Evolutionary conservation across 2,113 vertebrate species (phyloP).

Genomic region (Taxidea taxus): DNA sequence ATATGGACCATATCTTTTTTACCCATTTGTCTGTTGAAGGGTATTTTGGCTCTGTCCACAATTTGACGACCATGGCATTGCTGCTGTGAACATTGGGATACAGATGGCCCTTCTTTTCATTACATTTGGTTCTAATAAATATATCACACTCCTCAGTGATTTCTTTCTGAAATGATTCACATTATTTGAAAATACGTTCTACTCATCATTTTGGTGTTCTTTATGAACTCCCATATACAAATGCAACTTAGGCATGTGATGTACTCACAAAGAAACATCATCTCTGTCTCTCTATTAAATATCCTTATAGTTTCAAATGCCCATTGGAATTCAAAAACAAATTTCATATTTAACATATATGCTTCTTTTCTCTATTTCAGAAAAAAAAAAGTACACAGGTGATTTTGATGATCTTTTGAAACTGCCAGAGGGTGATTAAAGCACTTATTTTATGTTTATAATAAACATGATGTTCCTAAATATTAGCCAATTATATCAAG

Average conservation of each 20-base stretch:
- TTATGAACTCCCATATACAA: accelerated
- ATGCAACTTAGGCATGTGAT: not conserved
- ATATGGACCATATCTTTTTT: no score
- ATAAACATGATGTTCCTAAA: not conserved
- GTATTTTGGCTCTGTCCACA: no score
- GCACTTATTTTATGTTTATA: not conserved
- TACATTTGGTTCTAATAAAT: not conserved
- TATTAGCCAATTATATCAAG: not conserved
- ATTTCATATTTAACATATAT: not conserved
- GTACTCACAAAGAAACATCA: not conserved
- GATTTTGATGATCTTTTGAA: not conserved
- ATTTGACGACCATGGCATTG: no score
- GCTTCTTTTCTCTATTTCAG: not conserved
- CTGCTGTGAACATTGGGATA: no score
- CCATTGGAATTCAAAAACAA: not conserved
- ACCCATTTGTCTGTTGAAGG: no score
- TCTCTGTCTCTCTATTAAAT: not conserved
- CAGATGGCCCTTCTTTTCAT: no score
- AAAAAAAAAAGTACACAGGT: not conserved
- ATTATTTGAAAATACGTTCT: not conserved
- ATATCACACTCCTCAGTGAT: not conserved
- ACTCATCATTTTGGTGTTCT: not conserved
- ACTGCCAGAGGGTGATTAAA: not conserved
- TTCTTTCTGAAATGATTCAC: not conserved
- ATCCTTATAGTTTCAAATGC: no score